These are phyloP conservation scores for Lucinisca nassula DNA, from an alignment of 2,888 invertebrate species.

Conservation along the genomic window DNA sequence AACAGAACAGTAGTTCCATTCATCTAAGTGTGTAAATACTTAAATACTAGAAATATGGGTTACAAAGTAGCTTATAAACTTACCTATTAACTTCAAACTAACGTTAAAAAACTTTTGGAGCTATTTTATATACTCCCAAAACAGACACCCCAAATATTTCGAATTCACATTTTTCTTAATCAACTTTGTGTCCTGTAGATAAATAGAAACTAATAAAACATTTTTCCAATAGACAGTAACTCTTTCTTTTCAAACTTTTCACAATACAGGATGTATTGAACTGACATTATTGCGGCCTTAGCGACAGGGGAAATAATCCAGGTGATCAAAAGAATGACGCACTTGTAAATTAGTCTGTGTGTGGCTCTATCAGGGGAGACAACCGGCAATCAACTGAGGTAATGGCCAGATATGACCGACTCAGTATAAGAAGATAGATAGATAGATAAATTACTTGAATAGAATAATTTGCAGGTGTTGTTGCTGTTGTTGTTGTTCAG, in stretches of 20 bases:
- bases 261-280: not conserved
- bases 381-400: too few relatives aligned
- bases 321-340: not conserved
- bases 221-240: not conserved
- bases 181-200: not conserved
- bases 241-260: constrained; percentile 19
- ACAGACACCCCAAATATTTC: not conserved
- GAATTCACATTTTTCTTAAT: not conserved
- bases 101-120: not conserved
- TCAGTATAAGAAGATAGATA: too few relatives aligned
- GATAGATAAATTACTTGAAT: too few relatives aligned
- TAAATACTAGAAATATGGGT: not conserved
- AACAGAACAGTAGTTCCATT: too few relatives aligned
- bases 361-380: too few relatives aligned
- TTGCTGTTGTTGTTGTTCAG: too few relatives aligned
- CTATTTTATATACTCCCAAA: not conserved
- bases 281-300: constrained; percentile 63
- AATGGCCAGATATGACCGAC: too few relatives aligned
- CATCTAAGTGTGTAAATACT: too few relatives aligned
- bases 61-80: not conserved
- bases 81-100: not conserved
- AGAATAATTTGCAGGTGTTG: too few relatives aligned
- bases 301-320: constrained; percentile 68
- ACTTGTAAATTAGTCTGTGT: too few relatives aligned
- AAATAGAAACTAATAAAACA: not conserved